These are phyloP conservation scores for Paramuricea clavata DNA, from an alignment of 92 coral and sea anemone species.

Conservation along the genomic window DNA sequence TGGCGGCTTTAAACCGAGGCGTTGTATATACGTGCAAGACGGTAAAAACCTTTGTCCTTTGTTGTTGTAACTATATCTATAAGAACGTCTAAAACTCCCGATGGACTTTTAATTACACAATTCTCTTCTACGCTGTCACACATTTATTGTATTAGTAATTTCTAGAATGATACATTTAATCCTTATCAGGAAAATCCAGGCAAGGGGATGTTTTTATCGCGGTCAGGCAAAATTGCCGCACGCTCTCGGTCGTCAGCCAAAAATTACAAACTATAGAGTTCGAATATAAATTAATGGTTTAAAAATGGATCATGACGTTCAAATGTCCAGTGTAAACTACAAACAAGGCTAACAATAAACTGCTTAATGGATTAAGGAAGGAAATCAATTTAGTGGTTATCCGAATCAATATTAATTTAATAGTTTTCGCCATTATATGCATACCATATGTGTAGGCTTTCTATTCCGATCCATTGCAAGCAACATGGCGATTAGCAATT, in stretches of 20 bases:
- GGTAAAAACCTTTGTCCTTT: too few relatives aligned
- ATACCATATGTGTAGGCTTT: not conserved
- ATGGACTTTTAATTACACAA: too few relatives aligned
- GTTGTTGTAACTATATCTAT: too few relatives aligned
- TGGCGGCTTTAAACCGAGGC: too few relatives aligned
- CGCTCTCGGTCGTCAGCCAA: constrained; percentile 12
- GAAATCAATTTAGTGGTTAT: constrained; percentile 8
- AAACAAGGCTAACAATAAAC: not conserved
- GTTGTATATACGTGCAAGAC: too few relatives aligned
- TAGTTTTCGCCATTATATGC: not conserved
- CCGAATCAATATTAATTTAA: not conserved
- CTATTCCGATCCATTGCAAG: not conserved
- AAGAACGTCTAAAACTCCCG: too few relatives aligned
- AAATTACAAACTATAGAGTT: not conserved
- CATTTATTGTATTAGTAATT: too few relatives aligned
- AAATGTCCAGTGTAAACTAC: not conserved
- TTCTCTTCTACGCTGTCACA: too few relatives aligned
- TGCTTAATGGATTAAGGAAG: constrained; percentile 18
- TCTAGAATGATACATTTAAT: not conserved
- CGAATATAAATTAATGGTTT: not conserved
- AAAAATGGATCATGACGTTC: not conserved
- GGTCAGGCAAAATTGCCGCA: not conserved
- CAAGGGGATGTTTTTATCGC: constrained; percentile 4
- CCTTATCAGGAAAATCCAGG: not conserved
- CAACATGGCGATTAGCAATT: not conserved